Conservation (phyloP, 2,113 vertebrate species). For the Romanogobio albipinnatus region DNA sequence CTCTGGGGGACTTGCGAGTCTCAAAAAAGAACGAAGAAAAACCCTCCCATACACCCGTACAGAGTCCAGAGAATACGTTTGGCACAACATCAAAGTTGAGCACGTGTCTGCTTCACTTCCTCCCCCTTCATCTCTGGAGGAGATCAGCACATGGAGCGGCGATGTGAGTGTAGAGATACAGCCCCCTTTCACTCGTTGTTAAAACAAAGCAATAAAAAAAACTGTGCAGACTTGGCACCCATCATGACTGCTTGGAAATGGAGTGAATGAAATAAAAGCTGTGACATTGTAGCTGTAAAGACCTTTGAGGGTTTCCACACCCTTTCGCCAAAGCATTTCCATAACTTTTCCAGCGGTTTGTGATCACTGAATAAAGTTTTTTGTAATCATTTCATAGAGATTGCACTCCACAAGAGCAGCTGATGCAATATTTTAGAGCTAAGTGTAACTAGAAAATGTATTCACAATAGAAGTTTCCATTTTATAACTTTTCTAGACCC, state of each 20-base stretch:
- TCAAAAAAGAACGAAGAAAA: no score
- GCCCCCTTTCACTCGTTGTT: constrained; percentile 1
- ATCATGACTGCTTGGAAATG: neutral
- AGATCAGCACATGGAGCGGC: neutral
- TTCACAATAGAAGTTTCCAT: neutral
- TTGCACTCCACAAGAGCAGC: neutral
- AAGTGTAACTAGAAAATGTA: neutral
- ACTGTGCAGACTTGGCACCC: constrained; percentile 10
- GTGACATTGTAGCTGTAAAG: neutral
- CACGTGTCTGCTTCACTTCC: constrained; percentile 68
- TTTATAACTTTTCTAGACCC: constrained; percentile 10
- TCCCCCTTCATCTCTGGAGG: constrained; percentile 50
- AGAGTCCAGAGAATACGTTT: constrained; percentile 64
- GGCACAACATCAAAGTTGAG: constrained; percentile 69
- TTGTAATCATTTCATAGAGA: neutral
- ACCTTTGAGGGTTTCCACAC: neutral
- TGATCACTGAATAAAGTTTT: neutral
- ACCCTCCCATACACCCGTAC: constrained; percentile 51
- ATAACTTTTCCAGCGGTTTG: neutral
- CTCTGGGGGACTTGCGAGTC: constrained; percentile 47
- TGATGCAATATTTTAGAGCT: constrained; percentile 12
- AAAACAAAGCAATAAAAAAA: constrained; percentile 14
- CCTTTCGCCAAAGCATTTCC: neutral
- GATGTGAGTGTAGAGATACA: constrained; percentile 16
- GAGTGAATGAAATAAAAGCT: constrained; percentile 18